Evolutionary conservation across 1,140 invertebrate species (phyloP).

Genomic region (Zaprionus ornatus): DNA sequence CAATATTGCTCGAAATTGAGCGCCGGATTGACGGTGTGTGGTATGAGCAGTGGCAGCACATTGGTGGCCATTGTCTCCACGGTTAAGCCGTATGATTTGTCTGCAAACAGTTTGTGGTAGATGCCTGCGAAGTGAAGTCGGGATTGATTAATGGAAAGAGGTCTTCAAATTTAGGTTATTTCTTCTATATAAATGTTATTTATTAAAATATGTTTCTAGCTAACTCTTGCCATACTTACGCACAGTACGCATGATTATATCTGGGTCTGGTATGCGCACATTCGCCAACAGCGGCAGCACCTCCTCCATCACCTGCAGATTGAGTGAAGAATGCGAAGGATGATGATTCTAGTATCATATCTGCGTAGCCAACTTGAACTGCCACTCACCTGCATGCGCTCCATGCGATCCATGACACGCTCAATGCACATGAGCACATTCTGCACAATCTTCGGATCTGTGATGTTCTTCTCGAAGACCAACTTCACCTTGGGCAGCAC

Average conservation of each 20-base stretch:
- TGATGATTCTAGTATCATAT: background rate
- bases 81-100: conserved; percentile 96
- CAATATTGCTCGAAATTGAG: conserved; percentile 96
- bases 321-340: no score
- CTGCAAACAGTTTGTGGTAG: conserved; percentile 95
- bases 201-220: background rate
- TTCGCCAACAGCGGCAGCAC: conserved; percentile 95
- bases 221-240: conserved; percentile 87
- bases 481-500: conserved; percentile 94
- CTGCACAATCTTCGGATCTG: conserved; percentile 90
- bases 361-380: background rate
- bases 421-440: conserved; percentile 91
- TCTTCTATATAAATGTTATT: background rate
- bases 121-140: conserved; percentile 88
- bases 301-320: conserved; percentile 91
- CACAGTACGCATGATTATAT: conserved; percentile 91
- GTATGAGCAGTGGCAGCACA: conserved; percentile 95
- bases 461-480: conserved; percentile 94
- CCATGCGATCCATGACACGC: conserved; percentile 91
- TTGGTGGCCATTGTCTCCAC: conserved; percentile 96
- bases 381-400: conserved; percentile 88
- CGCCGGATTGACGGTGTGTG: conserved; percentile 95
- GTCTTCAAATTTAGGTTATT: background rate
- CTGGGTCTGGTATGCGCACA: conserved; percentile 93
- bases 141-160: conserved; percentile 11